Base-by-base conservation (phyloP, 1,140 invertebrate species). In the Zaprionus inermis region DNA sequence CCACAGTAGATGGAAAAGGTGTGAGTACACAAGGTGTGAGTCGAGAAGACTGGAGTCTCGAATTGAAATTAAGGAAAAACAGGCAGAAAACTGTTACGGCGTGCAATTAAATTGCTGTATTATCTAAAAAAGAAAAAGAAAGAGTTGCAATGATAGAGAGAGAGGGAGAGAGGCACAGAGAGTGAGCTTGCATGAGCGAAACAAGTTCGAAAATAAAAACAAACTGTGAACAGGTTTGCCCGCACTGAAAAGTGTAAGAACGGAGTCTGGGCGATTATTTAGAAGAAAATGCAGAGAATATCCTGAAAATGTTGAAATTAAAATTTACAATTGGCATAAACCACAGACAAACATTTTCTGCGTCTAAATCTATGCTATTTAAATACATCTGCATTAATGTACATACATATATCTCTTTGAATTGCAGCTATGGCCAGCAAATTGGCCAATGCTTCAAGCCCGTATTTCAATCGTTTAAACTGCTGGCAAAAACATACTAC, bases 61-160 rank as follows among this genome's bases (percentile, higher is more conserved):
- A 72, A 86, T 86, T 86, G 83, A 83, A 83, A 83, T 86, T 80
- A 82, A 79, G 83, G 76, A 69, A 79, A 80, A 88, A 61, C 72
- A 67, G 63, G 51, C 80, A 80, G 67, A 83, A 83, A 86, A 86
- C 52, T 69, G 79, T 78, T 86, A 52, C 70, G 69, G 77, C 72
- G 51, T 77, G 84, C 73, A 83, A 86, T 83, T 89, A 86, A 86
- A 79, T 72, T 68, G 44, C 36, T n/a, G 36, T 38, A 28, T 32
- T 32, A 32, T 28, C 24, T 28, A 14, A 44, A 51, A 51, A 5
- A 51, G 49, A 51, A 16, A 51, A 14, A 5, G 20, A 51, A 20
- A 51, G 5, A n/a, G 16, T 3, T 7, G 11, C n/a, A n/a, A n/a
- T n/a, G n/a, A n/a, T 7, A 51, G 9, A 22, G 11, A 20, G 10